A percentile compares a stretch with the other conserved stretches of the same genome.
These are phyloP conservation scores for Lycocerus yunnanus DNA, from an alignment of 2,888 invertebrate species.

Conservation along the genomic window DNA sequence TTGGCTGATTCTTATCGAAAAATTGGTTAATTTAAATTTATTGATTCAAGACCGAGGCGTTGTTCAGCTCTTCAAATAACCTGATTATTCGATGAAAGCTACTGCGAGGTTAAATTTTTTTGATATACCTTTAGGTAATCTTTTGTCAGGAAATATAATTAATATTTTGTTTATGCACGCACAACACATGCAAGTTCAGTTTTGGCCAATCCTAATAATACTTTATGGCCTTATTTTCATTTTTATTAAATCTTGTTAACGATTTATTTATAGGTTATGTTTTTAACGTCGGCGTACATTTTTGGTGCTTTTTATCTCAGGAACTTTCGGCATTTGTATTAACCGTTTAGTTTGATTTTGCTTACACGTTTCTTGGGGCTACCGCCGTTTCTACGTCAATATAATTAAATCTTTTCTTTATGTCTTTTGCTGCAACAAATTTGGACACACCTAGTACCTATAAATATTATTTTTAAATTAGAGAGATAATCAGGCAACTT, in stretches of 20 bases:
- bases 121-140: slow-evolving; percentile 14
- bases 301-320: neutral
- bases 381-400: neutral
- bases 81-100: slow-evolving; percentile 17
- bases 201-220: neutral
- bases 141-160: neutral
- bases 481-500: neutral
- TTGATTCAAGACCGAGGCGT: slow-evolving; percentile 52
- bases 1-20: slow-evolving; percentile 50
- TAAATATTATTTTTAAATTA: neutral
- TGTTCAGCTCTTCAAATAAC: slow-evolving; percentile 31
- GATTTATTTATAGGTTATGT: neutral
- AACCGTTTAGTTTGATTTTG: neutral
- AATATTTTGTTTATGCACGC: neutral
- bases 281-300: neutral
- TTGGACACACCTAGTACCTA: neutral
- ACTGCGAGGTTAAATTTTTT: slow-evolving; percentile 3
- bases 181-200: neutral
- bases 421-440: neutral
- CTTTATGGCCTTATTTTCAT: neutral
- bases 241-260: neutral
- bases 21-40: slow-evolving; percentile 55
- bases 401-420: neutral
- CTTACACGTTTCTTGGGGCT: neutral
- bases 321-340: neutral